Base-by-base conservation (phyloP, 2,113 vertebrate species). In the Nyctereutes procyonoides region DNA sequence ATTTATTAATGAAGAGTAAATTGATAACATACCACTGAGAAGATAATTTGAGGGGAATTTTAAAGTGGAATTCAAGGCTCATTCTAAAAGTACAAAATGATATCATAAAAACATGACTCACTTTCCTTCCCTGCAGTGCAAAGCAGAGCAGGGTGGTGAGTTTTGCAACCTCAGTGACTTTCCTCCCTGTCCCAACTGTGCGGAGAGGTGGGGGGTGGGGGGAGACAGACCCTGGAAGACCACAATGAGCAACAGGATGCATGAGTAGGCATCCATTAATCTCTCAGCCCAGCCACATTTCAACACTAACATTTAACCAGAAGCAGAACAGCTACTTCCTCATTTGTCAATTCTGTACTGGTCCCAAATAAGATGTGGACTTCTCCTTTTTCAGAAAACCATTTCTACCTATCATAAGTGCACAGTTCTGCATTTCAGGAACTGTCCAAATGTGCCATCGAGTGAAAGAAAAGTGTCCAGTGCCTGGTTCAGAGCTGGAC, bases 271-370 rank as follows among this genome's bases (percentile, higher is more conserved):
- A 2, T 28, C 17, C 22, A 0, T 73, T n/a, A 13, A 30, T 48
- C 62, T 30, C 74, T 38, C 28, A 3, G 5, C 48, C 14, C 51
- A 0, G 48, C 8, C 1, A 11, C 0, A 2, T 90, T 56, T 58
- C 48, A 51, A 87, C 4, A 26, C 48, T 4, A 26, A 53, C 5
- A 0, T 6, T 14, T 15, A 63, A 22, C 35, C 3, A 2, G 58
- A 88, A 95, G 69, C 28, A 9, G 24, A 76, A 7, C 32, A 76
- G 43, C 58, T n/a, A 11, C n/a, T 82, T 60, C 15, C 11, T 53
- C 62, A 77, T 60, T 38, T 0, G 38, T 8, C 15, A 7, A 51
- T 38, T 58, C 51, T 38, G 3, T 5, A 9, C 10, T 26, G 24
- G 5, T 53, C 48, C 26, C 35, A 19, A 20, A 38, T 1, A 67